A percentile compares a stretch with the other conserved stretches of the same genome.
Evolutionary conservation across 2,797 vertebrate species (phyloP).

Genomic region (Lepilemur septentrionalis): DNA sequence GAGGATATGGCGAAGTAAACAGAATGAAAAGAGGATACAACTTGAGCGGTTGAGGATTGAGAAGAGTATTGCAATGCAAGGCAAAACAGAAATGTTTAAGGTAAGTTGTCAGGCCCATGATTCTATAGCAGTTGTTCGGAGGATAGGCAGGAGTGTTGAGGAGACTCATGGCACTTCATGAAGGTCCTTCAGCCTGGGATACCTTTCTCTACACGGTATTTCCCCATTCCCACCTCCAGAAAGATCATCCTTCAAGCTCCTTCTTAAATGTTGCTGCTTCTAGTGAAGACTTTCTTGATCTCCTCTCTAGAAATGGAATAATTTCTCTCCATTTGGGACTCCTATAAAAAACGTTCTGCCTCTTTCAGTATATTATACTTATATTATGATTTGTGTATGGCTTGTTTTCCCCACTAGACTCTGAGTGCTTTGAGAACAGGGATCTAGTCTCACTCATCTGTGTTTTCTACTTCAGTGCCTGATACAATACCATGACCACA

Average conservation of each 20-base stretch:
- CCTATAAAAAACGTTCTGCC: background rate
- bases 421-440: conserved; percentile 1
- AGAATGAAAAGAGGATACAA: conserved; percentile 23
- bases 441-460: conserved; percentile 14
- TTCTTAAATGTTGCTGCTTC: conserved; percentile 2
- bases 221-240: background rate
- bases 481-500: background rate
- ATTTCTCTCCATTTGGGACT: background rate
- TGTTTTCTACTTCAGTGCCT: conserved; percentile 2
- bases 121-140: conserved; percentile 26
- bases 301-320: background rate
- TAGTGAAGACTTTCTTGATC: background rate
- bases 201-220: background rate
- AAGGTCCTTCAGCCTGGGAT: conserved; percentile 26
- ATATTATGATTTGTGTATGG: background rate
- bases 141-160: background rate
- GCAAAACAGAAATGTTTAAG: background rate
- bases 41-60: background rate
- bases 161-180: background rate
- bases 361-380: background rate
- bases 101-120: background rate
- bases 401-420: background rate
- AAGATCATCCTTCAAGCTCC: conserved; percentile 7
- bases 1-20: background rate
- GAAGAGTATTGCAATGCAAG: background rate